These are phyloP conservation scores for Alosa alosa DNA, from an alignment of 2,113 vertebrate species.

Conservation along the genomic window DNA sequence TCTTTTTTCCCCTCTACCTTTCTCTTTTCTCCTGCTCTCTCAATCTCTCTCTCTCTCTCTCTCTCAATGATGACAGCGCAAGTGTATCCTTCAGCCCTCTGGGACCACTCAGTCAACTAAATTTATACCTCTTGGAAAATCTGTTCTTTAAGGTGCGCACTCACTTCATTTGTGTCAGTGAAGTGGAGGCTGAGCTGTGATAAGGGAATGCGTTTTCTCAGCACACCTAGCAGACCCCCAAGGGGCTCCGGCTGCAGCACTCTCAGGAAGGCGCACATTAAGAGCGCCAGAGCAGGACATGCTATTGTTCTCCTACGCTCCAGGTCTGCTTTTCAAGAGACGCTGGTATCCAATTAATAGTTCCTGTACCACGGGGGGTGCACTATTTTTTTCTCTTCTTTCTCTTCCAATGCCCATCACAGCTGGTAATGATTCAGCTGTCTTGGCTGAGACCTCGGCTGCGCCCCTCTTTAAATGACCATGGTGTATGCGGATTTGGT, in stretches of 20 bases:
- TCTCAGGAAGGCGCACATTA: not conserved
- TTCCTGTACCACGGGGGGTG: not conserved
- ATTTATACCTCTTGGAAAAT: conserved; percentile 12
- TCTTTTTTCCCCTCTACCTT: not conserved
- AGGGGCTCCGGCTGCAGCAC: not conserved
- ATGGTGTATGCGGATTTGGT: not conserved
- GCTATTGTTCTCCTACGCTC: not conserved
- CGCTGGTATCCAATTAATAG: conserved; percentile 17
- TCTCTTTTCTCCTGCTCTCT: not conserved
- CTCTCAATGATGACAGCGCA: not conserved
- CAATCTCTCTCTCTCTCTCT: not conserved
- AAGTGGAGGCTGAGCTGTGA: not conserved
- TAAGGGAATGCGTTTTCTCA: not conserved
- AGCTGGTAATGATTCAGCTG: conserved; percentile 11
- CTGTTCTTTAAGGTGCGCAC: conserved; percentile 6
- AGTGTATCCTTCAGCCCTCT: not conserved
- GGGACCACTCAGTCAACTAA: conserved; percentile 3
- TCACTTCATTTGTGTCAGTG: not conserved
- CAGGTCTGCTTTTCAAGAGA: not conserved
- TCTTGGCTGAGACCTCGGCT: not conserved
- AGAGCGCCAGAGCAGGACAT: not conserved
- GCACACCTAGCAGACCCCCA: not conserved
- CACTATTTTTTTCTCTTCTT: not conserved
- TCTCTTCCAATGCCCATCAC: not conserved
- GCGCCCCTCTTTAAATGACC: not conserved